Evolutionary conservation across 2,888 invertebrate species (phyloP).

Genomic region (Aelia acuminata): DNA sequence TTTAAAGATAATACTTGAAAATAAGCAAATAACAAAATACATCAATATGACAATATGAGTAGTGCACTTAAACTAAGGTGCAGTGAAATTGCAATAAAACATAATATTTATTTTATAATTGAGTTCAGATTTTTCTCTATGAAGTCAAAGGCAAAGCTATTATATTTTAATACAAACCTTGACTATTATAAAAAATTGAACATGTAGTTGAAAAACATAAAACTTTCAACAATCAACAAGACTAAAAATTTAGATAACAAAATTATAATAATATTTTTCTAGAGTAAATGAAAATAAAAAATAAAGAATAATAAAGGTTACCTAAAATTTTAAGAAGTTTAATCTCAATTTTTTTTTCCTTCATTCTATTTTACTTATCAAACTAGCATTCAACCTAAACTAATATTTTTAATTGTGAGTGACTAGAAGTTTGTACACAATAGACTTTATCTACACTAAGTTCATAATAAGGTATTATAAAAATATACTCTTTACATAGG

Average conservation of each 20-base stretch:
- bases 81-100: not conserved
- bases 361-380: slow-evolving; percentile 31
- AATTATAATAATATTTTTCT: not conserved
- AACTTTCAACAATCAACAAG: not conserved
- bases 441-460: slow-evolving; percentile 47
- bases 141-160: not conserved
- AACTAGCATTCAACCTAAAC: slow-evolving; percentile 44
- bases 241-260: not conserved
- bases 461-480: slow-evolving; percentile 43
- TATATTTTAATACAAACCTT: not conserved
- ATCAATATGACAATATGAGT: slow-evolving; percentile 4
- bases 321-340: not conserved
- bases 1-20: not conserved
- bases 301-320: not conserved
- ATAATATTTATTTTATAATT: not conserved
- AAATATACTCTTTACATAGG: slow-evolving; percentile 58
- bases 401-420: slow-evolving; percentile 50
- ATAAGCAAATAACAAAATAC: slow-evolving; percentile 14
- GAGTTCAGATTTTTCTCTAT: not conserved
- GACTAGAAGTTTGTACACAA: slow-evolving; percentile 50
- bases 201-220: not conserved
- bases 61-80: slow-evolving; percentile 40
- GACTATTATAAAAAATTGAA: no score
- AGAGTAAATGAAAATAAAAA: not conserved
- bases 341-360: not conserved